phyloP scores from a whole-genome alignment of 2,888 invertebrate genomes.

The Plebejus melissa region DNA sequence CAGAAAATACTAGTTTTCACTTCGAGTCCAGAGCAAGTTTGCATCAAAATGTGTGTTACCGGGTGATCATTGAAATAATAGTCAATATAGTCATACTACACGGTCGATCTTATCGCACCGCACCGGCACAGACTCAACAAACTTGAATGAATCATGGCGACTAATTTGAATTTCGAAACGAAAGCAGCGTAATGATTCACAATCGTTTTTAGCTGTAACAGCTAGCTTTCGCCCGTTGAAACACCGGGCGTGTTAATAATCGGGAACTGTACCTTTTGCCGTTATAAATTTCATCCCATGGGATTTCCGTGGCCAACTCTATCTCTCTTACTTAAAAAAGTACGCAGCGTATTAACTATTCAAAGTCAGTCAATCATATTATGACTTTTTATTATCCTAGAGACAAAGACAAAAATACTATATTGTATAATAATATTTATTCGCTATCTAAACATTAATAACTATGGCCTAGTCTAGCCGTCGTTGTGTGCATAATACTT shows the following conservation, averaged over 20 bases:
- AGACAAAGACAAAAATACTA: not conserved
- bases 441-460: no score
- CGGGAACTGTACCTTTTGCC: not conserved
- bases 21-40: not conserved
- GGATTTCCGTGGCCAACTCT: no score
- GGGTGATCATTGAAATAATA: no score
- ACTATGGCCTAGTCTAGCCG: no score
- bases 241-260: not conserved
- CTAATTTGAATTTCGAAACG: slow-evolving; percentile 8
- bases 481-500: no score
- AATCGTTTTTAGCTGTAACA: not conserved
- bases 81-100: not conserved
- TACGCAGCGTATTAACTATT: no score
- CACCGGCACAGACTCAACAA: not conserved
- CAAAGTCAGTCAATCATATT: not conserved
- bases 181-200: slow-evolving; percentile 3
- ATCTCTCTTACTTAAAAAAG: no score
- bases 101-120: not conserved
- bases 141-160: not conserved
- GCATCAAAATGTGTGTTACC: not conserved
- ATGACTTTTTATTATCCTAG: not conserved
- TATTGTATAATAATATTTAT: no score
- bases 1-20: not conserved
- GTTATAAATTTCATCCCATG: no score
- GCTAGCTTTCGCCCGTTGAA: not conserved